phyloP scores from a whole-genome alignment of 1,140 invertebrate genomes.

The Platorchestia sp. region DNA sequence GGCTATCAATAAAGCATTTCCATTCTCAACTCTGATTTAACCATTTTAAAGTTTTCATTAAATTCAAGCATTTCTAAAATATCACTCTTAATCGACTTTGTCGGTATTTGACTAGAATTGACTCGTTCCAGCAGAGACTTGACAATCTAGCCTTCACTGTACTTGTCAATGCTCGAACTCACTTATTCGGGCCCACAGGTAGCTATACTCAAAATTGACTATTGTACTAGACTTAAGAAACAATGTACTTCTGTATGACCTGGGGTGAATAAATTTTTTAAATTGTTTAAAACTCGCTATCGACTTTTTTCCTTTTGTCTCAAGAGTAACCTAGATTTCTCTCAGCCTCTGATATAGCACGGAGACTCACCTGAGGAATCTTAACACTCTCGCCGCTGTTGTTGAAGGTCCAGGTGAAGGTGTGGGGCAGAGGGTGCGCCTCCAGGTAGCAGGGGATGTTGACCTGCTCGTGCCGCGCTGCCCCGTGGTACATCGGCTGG shows the following conservation, averaged over 20 bases:
- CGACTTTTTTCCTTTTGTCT: background rate
- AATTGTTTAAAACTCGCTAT: too few species aligned
- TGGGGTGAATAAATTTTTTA: too few species aligned
- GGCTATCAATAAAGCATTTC: background rate
- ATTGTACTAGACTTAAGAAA: too few species aligned
- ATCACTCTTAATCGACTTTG: too few species aligned
- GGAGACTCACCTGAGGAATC: conserved; percentile 76
- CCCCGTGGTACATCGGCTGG: conserved; percentile 80
- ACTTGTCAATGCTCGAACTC: too few species aligned
- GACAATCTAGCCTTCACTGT: too few species aligned
- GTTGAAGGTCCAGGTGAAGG: conserved; percentile 84
- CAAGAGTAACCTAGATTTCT: background rate
- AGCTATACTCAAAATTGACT: too few species aligned
- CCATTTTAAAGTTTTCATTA: background rate
- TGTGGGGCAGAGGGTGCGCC: conserved; percentile 83
- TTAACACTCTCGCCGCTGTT: conserved; percentile 78
- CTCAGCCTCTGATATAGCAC: background rate
- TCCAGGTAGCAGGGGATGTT: conserved; percentile 85
- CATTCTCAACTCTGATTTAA: background rate
- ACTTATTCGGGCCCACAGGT: too few species aligned
- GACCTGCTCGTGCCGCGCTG: conserved; percentile 82
- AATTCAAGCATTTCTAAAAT: background rate
- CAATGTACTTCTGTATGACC: too few species aligned
- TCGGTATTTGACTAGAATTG: too few species aligned
- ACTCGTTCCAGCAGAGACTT: too few species aligned